Evolutionary conservation across 2,888 invertebrate species (phyloP), one percentile per base, ranked within the genome.

Genomic region (Deroplatys truncata): DNA sequence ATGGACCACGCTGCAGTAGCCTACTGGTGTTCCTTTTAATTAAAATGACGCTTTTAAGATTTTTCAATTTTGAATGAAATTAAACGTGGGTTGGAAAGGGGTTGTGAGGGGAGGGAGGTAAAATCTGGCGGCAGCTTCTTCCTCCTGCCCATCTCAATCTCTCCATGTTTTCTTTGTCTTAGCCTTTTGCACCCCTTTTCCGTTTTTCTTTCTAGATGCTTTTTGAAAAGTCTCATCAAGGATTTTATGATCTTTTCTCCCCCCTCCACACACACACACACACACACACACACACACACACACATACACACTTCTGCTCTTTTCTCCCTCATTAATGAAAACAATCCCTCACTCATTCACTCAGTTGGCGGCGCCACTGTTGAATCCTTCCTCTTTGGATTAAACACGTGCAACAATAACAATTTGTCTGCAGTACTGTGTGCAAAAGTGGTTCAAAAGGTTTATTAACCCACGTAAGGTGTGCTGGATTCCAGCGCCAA

Each of bases 11-110:
- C 83, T 49, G 86, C 83, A 86, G 28, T 87, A 87, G 86, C 89
- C 90, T 88, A 86, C 88, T 90, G 84, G 88, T 90, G 90, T 90
- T 90, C 90, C 90, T 90, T 90, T 91, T 91, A 91, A 91, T 91
- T 91, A 91, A 91, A 91, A 91, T 90, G 91, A 91, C 91, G 90
- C 90, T 90, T 90, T 90, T 91, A 90, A 91, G 90, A 91, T 91
- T 91, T 91, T 91, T 91, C 91, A 91, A 91, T 91, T 91, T 91
- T 91, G 91, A 91, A 91, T 91, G 91, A 91, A 91, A 91, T 91
- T 91, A 91, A 91, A 91, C 90, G 90, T 87, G 90, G 88, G 82
- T 85, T 82, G 56, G 87, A 29, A 87, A 31, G 56, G 20, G 20
- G 20, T 28, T 25, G 31, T 8, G 83, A 16, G 25, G 3, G 10